Evolutionary conservation across 2,113 vertebrate species (phyloP), one percentile per base, ranked within the genome.

Genomic region (Pelvicachromis taeniatus): DNA sequence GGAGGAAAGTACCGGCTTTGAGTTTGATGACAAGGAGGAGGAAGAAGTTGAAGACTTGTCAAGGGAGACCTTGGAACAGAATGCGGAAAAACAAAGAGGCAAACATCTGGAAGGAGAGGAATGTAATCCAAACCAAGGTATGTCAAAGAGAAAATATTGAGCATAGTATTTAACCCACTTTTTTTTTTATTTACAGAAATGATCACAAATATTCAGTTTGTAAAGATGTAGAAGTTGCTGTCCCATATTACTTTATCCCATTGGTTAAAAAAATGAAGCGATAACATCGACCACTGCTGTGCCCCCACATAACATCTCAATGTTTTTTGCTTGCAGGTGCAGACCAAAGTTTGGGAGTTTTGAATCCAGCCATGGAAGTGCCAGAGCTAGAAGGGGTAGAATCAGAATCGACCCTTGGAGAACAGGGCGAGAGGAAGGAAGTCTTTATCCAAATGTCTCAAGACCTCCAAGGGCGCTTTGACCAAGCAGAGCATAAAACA

Each of bases 11-110:
- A 19, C 89, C 0, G 88, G 82, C n/a, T 96, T 96, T 9, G 81
- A 94, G 68, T 95, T 96, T 54, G 93, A 95, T 3, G 92, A 92
- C 78, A 93, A 96, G 61, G 94, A 96, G 16, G 91, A 91, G 16
- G 92, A 93, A 3, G 89, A 88, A 4, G 79, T 50, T 21, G 85
- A 86, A 2, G 87, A 84, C 9, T 4, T 84, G 55, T 78, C 80
- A 2, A n/a, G 23, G 50, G 78, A 50, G 33, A 31, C 31, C 31
- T 26, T 52, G 33, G 86, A 88, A 58, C 81, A 61, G 40, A 63
- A 35, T 2, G 17, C 7, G 68, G 42, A 31, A 73, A 50, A 73
- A 50, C 68, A 73, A 19, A 73, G 68, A 50, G 42, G 42, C 10
- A 29, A 50, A 19, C 42, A 29, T 73, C 23, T 29, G 6, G 65